phyloP scores from a whole-genome alignment of 2,113 vertebrate genomes.

The Arizona elegans region DNA sequence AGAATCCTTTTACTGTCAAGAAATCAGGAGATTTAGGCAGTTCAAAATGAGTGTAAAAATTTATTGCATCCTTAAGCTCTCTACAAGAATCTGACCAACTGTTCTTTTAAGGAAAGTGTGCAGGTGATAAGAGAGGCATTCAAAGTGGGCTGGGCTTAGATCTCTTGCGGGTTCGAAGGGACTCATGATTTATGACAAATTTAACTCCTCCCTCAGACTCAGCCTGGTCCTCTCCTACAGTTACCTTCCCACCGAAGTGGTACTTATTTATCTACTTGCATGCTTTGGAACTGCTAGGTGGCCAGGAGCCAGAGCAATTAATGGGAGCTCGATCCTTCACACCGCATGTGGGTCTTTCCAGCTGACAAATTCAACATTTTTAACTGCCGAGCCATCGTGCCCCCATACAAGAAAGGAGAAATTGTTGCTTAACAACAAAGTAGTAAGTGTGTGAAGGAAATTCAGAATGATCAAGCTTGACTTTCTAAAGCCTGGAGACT shows the following conservation, averaged over 20 bases:
- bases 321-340: neutral
- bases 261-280: neutral
- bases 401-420: neutral
- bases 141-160: neutral
- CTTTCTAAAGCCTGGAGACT: neutral
- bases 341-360: neutral
- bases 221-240: neutral
- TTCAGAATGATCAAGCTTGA: neutral
- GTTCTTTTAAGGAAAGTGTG: neutral
- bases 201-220: neutral
- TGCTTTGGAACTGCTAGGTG: neutral
- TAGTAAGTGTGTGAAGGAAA: neutral
- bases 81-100: neutral
- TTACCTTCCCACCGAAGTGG: neutral
- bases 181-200: neutral
- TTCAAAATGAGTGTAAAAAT: neutral
- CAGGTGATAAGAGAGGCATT: neutral
- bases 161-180: neutral
- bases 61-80: neutral
- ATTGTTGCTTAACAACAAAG: neutral
- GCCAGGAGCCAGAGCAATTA: neutral
- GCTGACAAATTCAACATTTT: neutral
- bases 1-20: neutral
- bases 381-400: neutral
- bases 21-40: neutral